Conservation (phyloP, 2,113 vertebrate genomes). For the Isurus oxyrinchus region DNA sequence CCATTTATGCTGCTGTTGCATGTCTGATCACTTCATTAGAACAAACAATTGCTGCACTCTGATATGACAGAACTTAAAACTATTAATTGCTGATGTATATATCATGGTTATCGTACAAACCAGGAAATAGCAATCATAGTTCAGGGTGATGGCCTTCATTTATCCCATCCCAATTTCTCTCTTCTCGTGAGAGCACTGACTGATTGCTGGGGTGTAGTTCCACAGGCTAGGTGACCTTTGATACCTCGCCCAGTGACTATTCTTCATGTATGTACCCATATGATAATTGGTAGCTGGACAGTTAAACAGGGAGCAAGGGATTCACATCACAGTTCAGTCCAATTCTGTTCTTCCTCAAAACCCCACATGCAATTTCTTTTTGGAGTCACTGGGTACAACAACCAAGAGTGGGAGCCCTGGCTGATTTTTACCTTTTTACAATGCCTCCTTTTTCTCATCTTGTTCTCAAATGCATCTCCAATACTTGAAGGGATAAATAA, state of each 20-base stretch:
- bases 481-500: not conserved
- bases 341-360: not conserved
- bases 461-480: not conserved
- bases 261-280: not conserved
- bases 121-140: not conserved
- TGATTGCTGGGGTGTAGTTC: not conserved
- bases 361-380: not conserved
- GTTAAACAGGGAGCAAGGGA: not conserved
- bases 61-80: not conserved
- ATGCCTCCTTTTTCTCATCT: not conserved
- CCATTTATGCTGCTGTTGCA: not conserved
- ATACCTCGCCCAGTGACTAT: not conserved
- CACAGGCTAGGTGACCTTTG: not conserved
- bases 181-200: not conserved
- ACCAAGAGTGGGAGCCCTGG: not conserved
- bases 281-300: not conserved
- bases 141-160: not conserved
- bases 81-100: not conserved
- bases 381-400: not conserved
- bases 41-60: not conserved
- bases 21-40: not conserved
- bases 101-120: not conserved
- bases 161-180: not conserved
- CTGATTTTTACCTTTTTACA: not conserved
- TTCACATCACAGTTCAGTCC: not conserved